These are phyloP conservation scores for Plutomurus gul DNA, from an alignment of 1,140 invertebrate species.

Conservation along the genomic window DNA sequence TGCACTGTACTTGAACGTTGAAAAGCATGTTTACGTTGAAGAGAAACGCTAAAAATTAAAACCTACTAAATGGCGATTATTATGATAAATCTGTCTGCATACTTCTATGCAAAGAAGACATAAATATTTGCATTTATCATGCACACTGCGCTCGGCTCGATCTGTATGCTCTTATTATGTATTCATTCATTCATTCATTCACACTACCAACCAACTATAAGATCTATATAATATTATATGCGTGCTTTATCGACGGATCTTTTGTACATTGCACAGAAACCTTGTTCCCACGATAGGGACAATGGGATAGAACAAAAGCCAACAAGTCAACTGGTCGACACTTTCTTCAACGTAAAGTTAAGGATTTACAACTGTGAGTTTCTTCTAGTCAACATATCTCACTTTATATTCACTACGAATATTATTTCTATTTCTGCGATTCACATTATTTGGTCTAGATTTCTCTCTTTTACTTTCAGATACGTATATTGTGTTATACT, in stretches of 20 bases:
- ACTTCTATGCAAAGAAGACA: neutral
- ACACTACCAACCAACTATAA: neutral
- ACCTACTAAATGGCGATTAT: neutral
- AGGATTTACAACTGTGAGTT: no score
- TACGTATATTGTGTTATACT: neutral
- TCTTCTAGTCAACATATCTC: no score
- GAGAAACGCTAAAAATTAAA: no score
- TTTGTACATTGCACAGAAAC: constrained; percentile 19
- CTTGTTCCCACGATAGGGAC: constrained; percentile 10
- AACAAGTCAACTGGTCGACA: neutral
- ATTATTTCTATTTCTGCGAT: neutral
- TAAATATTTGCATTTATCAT: neutral
- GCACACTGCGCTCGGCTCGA: neutral
- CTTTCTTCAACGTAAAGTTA: constrained; percentile 6
- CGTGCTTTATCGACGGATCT: neutral
- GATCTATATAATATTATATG: neutral
- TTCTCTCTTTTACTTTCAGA: constrained; percentile 17
- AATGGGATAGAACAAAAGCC: neutral
- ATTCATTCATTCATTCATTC: neutral
- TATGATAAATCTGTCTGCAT: neutral
- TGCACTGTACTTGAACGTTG: no score
- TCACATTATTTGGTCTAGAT: constrained; percentile 15
- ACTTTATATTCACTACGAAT: no score
- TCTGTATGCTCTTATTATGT: neutral
- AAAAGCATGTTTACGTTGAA: no score